Evolutionary conservation across 1,140 invertebrate genomes (phyloP).

Genomic region (Atopsyche davidsoni): DNA sequence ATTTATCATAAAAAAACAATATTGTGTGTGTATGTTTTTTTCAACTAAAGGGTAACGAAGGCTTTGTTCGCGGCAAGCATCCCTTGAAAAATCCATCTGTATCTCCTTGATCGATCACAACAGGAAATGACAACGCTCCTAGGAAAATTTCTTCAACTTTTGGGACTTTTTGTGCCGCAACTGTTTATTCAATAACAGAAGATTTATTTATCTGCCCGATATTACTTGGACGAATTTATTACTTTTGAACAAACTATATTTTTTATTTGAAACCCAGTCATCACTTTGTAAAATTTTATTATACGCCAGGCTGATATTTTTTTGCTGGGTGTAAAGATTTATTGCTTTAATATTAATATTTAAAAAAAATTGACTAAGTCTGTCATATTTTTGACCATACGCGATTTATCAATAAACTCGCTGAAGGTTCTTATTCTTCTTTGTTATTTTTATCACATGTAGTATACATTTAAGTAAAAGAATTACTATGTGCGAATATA

Average conservation of each 20-base stretch:
- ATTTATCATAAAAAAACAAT: too few species aligned
- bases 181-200: constrained; percentile 6
- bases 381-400: neutral
- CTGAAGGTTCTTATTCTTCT: too few species aligned
- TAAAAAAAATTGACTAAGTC: constrained; percentile 1
- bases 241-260: neutral
- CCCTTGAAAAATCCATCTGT: too few species aligned
- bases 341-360: neutral
- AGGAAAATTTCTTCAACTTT: constrained; percentile 24
- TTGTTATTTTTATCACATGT: too few species aligned
- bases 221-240: constrained; percentile 19
- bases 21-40: too few species aligned
- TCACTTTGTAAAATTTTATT: too few species aligned
- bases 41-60: too few species aligned
- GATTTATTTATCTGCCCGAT: constrained; percentile 15
- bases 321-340: neutral
- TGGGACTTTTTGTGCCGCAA: constrained; percentile 1
- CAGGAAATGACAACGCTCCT: constrained; percentile 29
- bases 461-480: too few species aligned
- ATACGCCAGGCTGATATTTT: neutral
- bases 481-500: too few species aligned
- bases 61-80: too few species aligned
- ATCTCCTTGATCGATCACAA: constrained; percentile 27
- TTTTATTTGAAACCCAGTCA: neutral
- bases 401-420: too few species aligned